Conservation (phyloP, 53 echinoderm and acorn worm species). For the Crossaster papposus region DNA sequence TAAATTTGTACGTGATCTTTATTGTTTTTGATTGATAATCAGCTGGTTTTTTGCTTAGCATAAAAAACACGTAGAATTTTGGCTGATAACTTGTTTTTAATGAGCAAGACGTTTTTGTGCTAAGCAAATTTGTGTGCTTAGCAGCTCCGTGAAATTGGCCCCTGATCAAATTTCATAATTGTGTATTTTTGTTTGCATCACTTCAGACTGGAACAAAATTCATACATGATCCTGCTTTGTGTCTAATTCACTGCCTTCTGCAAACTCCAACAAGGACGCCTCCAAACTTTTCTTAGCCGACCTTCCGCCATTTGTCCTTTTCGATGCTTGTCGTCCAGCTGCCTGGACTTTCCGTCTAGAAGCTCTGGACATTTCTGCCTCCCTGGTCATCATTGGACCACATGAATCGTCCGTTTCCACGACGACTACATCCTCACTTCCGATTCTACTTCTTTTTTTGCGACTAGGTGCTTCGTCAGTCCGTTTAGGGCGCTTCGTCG, state of each 20-base stretch:
- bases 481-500: slow-evolving; percentile 61
- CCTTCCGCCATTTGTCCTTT: not conserved
- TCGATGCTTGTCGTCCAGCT: slow-evolving; percentile 2
- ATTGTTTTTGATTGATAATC: too few species aligned
- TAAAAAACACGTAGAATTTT: too few species aligned
- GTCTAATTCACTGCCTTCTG: not conserved
- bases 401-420: not conserved
- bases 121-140: too few species aligned
- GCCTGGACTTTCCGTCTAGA: slow-evolving; percentile 23
- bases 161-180: too few species aligned
- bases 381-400: not conserved
- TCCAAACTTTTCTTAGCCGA: slow-evolving; percentile 67
- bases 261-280: slow-evolving; percentile 34
- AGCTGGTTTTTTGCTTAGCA: too few species aligned
- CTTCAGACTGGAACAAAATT: not conserved
- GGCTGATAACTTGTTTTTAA: too few species aligned
- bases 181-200: too few species aligned
- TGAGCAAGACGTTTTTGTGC: too few species aligned
- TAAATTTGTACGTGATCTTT: too few species aligned
- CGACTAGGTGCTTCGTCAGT: slow-evolving; percentile 47
- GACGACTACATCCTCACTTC: not conserved
- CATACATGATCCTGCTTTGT: slow-evolving; percentile 7
- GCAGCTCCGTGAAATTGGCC: too few species aligned
- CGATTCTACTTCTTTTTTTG: slow-evolving; percentile 61
- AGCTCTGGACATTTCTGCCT: not conserved